These are phyloP conservation scores for Saguinus midas DNA, from an alignment of 2,113 vertebrate species.

Conservation along the genomic window DNA sequence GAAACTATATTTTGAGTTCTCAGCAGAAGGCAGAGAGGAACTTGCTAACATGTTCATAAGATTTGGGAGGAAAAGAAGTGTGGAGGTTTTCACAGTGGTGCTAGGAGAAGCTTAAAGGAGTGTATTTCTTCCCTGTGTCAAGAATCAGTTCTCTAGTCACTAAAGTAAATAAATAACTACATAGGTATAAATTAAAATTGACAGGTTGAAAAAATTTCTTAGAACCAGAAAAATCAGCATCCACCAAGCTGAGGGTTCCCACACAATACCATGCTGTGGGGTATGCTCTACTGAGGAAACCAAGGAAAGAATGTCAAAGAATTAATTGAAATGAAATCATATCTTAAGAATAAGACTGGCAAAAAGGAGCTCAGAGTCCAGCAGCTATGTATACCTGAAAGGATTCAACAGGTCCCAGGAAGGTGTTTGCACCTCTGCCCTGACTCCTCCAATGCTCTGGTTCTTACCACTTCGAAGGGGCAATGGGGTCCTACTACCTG, in stretches of 20 bases:
- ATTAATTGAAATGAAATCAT: neutral
- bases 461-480: neutral
- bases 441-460: neutral
- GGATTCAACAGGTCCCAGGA: neutral
- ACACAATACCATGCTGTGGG: too few species aligned
- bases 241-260: neutral
- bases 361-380: neutral
- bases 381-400: neutral
- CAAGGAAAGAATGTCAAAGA: neutral
- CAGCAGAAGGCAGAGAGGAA: neutral
- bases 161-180: neutral
- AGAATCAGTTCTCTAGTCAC: neutral
- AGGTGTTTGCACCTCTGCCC: neutral
- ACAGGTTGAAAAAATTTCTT: neutral
- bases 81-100: rapidly evolving
- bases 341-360: neutral
- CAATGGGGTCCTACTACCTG: too few species aligned
- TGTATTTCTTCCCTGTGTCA: neutral
- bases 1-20: neutral
- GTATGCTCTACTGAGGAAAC: neutral
- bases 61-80: neutral
- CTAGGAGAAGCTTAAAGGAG: neutral
- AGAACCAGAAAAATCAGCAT: neutral
- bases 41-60: neutral
- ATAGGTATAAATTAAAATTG: neutral